Evolutionary conservation across 2,113 vertebrate species (phyloP).

Genomic region (Cinclus cinclus): DNA sequence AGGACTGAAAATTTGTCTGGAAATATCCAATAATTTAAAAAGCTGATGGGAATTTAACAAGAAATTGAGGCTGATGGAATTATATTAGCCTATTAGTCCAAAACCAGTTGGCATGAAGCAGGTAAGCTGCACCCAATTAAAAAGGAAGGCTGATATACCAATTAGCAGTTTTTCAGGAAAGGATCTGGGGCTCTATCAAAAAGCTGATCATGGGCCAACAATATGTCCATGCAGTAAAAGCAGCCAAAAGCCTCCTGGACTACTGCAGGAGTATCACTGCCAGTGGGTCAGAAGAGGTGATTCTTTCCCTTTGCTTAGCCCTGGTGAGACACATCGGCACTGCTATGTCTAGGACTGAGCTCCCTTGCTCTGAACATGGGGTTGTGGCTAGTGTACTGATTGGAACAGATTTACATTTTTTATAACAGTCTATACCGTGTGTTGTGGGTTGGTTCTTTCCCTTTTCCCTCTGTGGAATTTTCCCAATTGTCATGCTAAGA

Average conservation of each 20-base stretch:
- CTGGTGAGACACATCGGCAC: background rate
- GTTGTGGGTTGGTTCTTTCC: too few species aligned
- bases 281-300: accelerated
- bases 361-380: background rate
- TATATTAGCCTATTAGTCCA: background rate
- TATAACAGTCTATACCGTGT: background rate
- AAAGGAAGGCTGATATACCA: background rate
- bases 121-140: background rate
- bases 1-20: background rate
- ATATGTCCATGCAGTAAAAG: background rate
- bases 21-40: background rate
- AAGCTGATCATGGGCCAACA: background rate
- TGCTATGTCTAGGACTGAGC: background rate
- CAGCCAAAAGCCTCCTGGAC: background rate
- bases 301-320: background rate
- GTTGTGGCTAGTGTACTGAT: background rate
- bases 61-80: background rate
- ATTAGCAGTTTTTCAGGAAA: background rate
- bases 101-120: background rate
- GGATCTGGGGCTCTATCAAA: background rate
- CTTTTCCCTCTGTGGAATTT: too few species aligned
- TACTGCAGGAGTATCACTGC: background rate
- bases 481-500: too few species aligned
- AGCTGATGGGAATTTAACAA: background rate
- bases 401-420: background rate